Percentiles rank a stretch among this genome's conserved stretches.
phyloP scores from a whole-genome alignment of 2,113 vertebrate species.

The Hystrix brachyura region DNA sequence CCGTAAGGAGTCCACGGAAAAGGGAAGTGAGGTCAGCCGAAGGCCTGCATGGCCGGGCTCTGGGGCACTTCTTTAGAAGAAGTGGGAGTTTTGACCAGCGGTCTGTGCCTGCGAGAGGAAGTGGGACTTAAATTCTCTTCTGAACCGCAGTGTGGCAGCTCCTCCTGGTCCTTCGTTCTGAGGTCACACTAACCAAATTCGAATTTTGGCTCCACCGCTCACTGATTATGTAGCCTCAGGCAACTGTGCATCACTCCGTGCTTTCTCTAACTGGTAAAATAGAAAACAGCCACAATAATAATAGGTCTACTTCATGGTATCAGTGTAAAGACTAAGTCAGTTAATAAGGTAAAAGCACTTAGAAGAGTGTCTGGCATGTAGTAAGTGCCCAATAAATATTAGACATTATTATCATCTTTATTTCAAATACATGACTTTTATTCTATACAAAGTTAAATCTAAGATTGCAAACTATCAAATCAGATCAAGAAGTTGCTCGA shows the following conservation, averaged over 20 bases:
- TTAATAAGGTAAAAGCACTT: not conserved
- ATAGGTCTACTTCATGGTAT: not conserved
- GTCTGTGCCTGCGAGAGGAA: not conserved
- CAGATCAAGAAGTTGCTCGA: not conserved
- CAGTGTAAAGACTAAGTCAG: not conserved
- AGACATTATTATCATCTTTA: not conserved
- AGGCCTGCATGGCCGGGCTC: not conserved
- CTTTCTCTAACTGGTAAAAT: not conserved
- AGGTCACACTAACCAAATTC: not conserved
- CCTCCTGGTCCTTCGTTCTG: rapidly evolving
- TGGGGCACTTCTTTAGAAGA: not conserved
- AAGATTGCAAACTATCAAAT: not conserved
- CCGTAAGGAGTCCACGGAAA: not conserved
- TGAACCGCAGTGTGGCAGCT: rapidly evolving
- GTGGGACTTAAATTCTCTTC: too few relatives aligned
- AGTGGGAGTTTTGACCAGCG: not conserved
- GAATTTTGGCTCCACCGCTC: not conserved
- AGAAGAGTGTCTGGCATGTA: not conserved
- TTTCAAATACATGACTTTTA: not conserved
- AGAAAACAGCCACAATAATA: not conserved
- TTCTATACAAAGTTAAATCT: slow-evolving; percentile 14
- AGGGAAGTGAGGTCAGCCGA: not conserved
- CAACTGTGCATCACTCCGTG: not conserved
- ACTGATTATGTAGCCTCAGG: not conserved
- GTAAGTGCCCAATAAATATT: not conserved